Evolutionary conservation across 2,888 invertebrate genomes (phyloP).

Genomic region (Megamerina dolium): DNA sequence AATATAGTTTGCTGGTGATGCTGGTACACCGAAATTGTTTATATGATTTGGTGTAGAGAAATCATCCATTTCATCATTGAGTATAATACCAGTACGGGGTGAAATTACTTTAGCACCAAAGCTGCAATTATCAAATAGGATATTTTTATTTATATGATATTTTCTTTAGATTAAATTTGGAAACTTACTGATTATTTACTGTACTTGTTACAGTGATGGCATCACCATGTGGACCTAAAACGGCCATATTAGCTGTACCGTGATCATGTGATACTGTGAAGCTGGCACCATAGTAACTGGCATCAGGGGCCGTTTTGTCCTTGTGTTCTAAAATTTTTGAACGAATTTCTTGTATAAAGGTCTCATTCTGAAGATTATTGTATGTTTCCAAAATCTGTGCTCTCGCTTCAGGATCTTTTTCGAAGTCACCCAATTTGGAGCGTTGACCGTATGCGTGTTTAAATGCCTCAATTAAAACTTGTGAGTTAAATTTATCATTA

Average conservation of each 20-base stretch:
- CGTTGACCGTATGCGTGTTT: slow-evolving; percentile 88
- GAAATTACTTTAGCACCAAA: slow-evolving; percentile 78
- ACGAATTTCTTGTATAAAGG: slow-evolving; percentile 56
- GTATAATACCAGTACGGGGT: slow-evolving; percentile 73
- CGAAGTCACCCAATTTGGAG: slow-evolving; percentile 73
- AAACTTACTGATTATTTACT: slow-evolving; percentile 57
- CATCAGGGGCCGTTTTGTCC: slow-evolving; percentile 59
- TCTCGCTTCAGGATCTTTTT: slow-evolving; percentile 38
- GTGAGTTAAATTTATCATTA: slow-evolving; percentile 53
- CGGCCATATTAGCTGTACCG: slow-evolving; percentile 87
- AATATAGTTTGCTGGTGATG: slow-evolving; percentile 79
- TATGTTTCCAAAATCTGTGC: slow-evolving; percentile 37
- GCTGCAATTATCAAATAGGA: slow-evolving; percentile 45
- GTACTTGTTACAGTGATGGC: slow-evolving; percentile 87
- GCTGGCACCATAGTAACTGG: slow-evolving; percentile 66
- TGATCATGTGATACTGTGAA: slow-evolving; percentile 62
- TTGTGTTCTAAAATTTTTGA: slow-evolving; percentile 51
- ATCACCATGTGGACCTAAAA: slow-evolving; percentile 79
- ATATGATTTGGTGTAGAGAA: slow-evolving; percentile 77
- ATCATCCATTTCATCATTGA: slow-evolving; percentile 95
- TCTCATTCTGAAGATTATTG: slow-evolving; percentile 58
- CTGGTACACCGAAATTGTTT: slow-evolving; percentile 67
- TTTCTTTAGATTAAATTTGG: neutral
- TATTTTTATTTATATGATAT: neutral
- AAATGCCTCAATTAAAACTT: slow-evolving; percentile 79